Base-by-base conservation (phyloP, 1,140 invertebrate species). In the Calosoma granatense region DNA sequence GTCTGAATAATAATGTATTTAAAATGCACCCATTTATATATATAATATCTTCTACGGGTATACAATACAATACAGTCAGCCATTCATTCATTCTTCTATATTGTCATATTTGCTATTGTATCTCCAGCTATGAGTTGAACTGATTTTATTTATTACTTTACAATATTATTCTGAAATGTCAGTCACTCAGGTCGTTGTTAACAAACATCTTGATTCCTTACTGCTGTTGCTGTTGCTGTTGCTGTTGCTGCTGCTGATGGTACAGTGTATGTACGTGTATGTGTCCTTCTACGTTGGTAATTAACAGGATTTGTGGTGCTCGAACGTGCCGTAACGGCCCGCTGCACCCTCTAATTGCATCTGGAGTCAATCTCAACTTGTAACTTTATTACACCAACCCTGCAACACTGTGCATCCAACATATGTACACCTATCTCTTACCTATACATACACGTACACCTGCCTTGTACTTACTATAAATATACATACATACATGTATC, bases 1-100 rank as follows among this genome's bases (percentile, higher is more conserved):
- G 64, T 65, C 63, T 65, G 64, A 65, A 67, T 67, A 67, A 67
- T 67, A 67, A 66, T 66, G 62, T 62, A 64, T 64, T 65, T 59
- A 60, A 59, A 62, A 59, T 59, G 60, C 63, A 60, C 60, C 63
- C 60, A 64, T 59, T 63, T 59, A 59, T 62, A 47, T 17, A 63
- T n/a, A n/a, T n/a, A n/a, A n/a, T n/a, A n/a, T n/a, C n/a, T n/a
- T n/a, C n/a, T n/a, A n/a, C n/a, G n/a, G n/a, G n/a, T n/a, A n/a
- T n/a, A n/a, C n/a, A n/a, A n/a, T n/a, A n/a, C n/a, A n/a, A n/a
- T n/a, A n/a, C n/a, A n/a, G n/a, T n/a, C n/a, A n/a, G 41, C 56
- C 57, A 54, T 30, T 58, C 60, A 63, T 63, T 56, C 19, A 21
- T 22, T 20, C 22, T 12, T 20, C 41, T 22, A 22, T 30, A 2